phyloP scores from a whole-genome alignment of 2,113 vertebrate genomes.

The human (Homo sapiens) region DNA sequence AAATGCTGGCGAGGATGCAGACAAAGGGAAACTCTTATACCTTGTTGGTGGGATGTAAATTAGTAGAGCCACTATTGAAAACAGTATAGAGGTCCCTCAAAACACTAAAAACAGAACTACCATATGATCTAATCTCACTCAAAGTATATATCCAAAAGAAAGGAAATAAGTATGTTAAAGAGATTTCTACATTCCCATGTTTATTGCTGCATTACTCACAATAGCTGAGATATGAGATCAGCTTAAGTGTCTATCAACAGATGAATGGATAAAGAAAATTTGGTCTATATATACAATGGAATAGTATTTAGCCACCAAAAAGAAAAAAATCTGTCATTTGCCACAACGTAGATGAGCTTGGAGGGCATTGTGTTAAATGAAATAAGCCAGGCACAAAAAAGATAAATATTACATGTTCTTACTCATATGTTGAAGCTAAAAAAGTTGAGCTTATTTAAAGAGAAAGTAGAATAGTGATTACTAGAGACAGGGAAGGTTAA shows the following conservation, averaged over 20 bases:
- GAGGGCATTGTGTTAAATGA: not conserved
- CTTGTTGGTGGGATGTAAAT: not conserved
- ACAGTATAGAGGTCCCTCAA: not conserved
- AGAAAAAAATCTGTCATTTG: not conserved
- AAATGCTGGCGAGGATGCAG: not conserved
- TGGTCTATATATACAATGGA: not conserved
- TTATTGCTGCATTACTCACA: not conserved
- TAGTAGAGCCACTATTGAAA: not conserved
- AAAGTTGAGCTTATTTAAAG: not conserved
- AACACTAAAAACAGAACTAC: not conserved
- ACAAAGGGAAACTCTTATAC: not conserved
- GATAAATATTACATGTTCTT: not conserved
- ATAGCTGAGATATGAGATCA: not conserved
- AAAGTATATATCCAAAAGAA: no score
- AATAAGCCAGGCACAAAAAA: not conserved
- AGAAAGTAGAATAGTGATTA: not conserved
- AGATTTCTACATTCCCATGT: no score
- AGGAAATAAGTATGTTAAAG: no score
- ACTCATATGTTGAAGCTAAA: not conserved
- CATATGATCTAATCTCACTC: no score
- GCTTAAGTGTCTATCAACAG: not conserved
- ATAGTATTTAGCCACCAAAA: not conserved
- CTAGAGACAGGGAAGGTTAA: not conserved
- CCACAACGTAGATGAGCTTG: not conserved
- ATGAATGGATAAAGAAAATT: not conserved